Percentiles rank a stretch among this genome's conserved stretches.
Conservation (phyloP, 2,888 invertebrate species). For the Idaea aversata region DNA sequence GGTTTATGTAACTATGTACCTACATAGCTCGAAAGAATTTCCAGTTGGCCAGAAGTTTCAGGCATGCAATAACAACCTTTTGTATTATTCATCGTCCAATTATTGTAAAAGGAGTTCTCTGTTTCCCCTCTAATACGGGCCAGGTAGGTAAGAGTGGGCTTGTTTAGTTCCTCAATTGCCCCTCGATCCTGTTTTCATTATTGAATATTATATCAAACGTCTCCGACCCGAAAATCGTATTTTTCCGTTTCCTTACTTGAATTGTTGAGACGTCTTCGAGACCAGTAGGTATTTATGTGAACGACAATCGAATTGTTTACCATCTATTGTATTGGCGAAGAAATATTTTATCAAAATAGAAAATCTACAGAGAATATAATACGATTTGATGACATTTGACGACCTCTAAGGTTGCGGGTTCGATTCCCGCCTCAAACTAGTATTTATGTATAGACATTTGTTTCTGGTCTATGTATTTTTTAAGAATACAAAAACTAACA, state of each 20-base stretch:
- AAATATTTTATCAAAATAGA: not conserved
- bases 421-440: too few relatives aligned
- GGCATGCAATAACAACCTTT: constrained; percentile 69
- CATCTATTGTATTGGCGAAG: not conserved
- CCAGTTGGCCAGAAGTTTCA: constrained; percentile 56
- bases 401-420: too few relatives aligned
- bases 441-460: too few relatives aligned
- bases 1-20: constrained; percentile 5
- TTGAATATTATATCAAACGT: constrained; percentile 65
- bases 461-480: too few relatives aligned
- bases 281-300: not conserved
- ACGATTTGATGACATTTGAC: too few relatives aligned
- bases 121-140: constrained; percentile 44
- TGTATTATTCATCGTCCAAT: constrained; percentile 81
- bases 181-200: constrained; percentile 57
- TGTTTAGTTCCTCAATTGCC: constrained; percentile 63
- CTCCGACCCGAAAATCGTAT: constrained; percentile 8
- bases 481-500: too few relatives aligned
- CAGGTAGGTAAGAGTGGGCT: constrained; percentile 52
- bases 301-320: not conserved
- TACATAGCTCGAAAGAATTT: constrained; percentile 5
- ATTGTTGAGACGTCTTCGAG: not conserved
- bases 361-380: not conserved
- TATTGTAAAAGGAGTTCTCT: constrained; percentile 77
- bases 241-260: not conserved